Evolutionary conservation across 2,113 vertebrate genomes (phyloP).

Genomic region (Trochalopteron elliotii): DNA sequence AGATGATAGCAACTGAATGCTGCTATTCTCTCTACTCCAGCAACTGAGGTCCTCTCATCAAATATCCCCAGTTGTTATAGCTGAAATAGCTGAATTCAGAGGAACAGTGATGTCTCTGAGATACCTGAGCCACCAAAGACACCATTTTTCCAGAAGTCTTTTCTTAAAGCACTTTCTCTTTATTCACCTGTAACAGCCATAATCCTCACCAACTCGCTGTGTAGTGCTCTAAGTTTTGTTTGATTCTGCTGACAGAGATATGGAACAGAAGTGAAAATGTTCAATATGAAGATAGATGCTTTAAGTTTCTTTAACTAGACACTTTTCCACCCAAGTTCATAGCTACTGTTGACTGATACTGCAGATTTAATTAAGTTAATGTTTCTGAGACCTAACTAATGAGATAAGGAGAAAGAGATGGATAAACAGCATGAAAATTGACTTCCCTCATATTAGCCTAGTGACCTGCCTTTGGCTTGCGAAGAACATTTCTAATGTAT

Average conservation of each 20-base stretch:
- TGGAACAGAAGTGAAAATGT: neutral
- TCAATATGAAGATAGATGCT: neutral
- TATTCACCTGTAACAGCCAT: neutral
- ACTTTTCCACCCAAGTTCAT: neutral
- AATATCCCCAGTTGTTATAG: neutral
- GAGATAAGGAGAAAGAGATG: neutral
- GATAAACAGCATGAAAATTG: neutral
- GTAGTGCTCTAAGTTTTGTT: neutral
- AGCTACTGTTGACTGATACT: neutral
- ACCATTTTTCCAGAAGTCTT: neutral
- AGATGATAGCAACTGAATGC: neutral
- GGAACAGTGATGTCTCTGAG: neutral
- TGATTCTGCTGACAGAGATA: neutral
- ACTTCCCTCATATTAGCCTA: neutral
- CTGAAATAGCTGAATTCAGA: neutral
- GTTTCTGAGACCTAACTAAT: neutral
- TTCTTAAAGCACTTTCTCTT: neutral
- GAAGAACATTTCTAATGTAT: neutral
- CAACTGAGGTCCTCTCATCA: neutral
- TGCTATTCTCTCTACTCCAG: neutral
- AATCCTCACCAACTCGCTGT: fast-evolving
- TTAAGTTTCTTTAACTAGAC: neutral
- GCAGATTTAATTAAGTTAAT: neutral
- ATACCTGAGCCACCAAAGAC: neutral
- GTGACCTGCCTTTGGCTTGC: neutral